Base-by-base conservation (phyloP, 2,113 vertebrate genomes). In the Gasterosteus aculeatus region DNA sequence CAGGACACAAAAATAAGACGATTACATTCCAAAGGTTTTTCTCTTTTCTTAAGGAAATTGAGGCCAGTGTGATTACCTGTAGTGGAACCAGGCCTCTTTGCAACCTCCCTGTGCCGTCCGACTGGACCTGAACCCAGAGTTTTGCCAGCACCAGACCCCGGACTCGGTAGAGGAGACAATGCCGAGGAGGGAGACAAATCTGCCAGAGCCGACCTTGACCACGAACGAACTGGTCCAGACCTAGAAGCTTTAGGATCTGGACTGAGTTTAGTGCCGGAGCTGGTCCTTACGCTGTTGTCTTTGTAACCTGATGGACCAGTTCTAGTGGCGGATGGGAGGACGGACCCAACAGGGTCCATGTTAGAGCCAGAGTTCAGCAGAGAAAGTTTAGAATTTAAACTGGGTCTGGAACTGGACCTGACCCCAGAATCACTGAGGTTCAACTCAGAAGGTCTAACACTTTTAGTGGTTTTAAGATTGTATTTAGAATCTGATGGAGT, bases 41-140 rank as follows among this genome's bases (percentile, higher is more conserved):
- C 56, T 18, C 33, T 33, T 59, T 19, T 22, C n/a, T 22, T 26
- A 15, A 22, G n/a, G 12, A n/a, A 19, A 65, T 33, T 65, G 5
- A 7, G n/a, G 15, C 38, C 9, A 10, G 19, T 29, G 16, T 29
- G 22, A n/a, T 85, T 83, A 91, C 89, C 83, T 87, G 68, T 7
- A 81, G n/a, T 31, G 66, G 73, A 77, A 65, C 53, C 54, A 15
- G 58, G 69, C 73, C 76, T 85, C 46, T 7, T 81, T 35, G 19
- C 62, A 15, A 41, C 18, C 4, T 68, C 60, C 51, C 3, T 46
- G 31, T 62, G 61, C 57, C 60, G 42, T 68, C 22, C 63, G 51
- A 19, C 2, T 4, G 6, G 41, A 78, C 12, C 18, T 46, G 42
- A 42, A 61, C 49, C 47, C 69, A 75, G 51, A 33, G n/a, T 33